Conservation (phyloP, 1,140 invertebrate genomes). For the Colletes latitarsis region DNA sequence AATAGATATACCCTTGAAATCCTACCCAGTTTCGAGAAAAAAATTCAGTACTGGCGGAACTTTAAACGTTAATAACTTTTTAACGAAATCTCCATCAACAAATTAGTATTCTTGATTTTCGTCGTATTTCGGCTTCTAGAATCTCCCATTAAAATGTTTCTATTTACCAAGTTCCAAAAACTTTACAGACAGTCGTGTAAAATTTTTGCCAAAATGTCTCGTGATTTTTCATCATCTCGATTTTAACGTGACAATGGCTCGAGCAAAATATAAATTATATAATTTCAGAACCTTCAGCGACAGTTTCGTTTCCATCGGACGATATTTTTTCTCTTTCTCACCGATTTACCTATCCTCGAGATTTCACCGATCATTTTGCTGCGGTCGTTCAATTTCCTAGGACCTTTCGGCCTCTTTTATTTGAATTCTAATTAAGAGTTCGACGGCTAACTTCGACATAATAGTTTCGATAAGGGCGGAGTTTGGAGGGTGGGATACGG, state of each 20-base stretch:
- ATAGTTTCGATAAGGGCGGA: conserved; percentile 12
- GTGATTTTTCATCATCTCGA: conserved; percentile 7
- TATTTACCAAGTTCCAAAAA: too few species aligned
- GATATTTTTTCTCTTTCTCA: neutral
- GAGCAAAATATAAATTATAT: conserved; percentile 27
- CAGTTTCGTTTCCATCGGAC: neutral
- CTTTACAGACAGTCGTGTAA: neutral
- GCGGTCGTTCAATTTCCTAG: conserved; percentile 9
- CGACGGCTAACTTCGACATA: conserved; percentile 28
- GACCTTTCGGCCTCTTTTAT: conserved; percentile 36
- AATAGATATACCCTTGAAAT: too few species aligned
- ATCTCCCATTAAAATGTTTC: too few species aligned
- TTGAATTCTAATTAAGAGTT: conserved; percentile 56
- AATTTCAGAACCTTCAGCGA: neutral
- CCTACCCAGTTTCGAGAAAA: too few species aligned
- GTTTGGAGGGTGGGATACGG: conserved; percentile 14
- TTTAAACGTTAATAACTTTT: too few species aligned
- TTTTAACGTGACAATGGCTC: conserved; percentile 4
- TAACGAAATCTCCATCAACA: too few species aligned
- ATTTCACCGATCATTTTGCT: conserved; percentile 21
- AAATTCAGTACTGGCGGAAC: too few species aligned
- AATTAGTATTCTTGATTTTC: too few species aligned
- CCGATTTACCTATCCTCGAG: neutral
- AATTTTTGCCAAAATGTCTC: neutral
- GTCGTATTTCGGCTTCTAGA: too few species aligned